phyloP scores from a whole-genome alignment of 2,888 invertebrate genomes.

The Euphydryas editha region DNA sequence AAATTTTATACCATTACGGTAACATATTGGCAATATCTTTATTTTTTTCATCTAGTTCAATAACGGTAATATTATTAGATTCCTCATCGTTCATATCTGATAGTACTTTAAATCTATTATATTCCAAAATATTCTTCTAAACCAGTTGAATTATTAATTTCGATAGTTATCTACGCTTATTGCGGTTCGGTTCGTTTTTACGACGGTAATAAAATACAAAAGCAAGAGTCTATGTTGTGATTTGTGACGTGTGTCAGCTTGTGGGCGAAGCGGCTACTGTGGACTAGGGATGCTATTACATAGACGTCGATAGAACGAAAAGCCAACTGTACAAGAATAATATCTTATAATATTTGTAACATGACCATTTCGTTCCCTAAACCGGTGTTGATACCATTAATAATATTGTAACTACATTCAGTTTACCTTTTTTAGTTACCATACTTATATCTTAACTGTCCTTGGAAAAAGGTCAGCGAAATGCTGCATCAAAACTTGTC shows the following conservation, averaged over 20 bases:
- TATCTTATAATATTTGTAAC: background rate
- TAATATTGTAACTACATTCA: background rate
- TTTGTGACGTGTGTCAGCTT: slow-evolving; percentile 67
- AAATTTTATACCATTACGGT: slow-evolving; percentile 13
- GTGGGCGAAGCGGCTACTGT: slow-evolving; percentile 67
- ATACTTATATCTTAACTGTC: background rate
- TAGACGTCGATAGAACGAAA: slow-evolving; percentile 35
- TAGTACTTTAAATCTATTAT: slow-evolving; percentile 32
- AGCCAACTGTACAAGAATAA: background rate
- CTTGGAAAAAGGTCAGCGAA: slow-evolving; percentile 1
- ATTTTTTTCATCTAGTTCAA: background rate
- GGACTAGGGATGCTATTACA: slow-evolving; percentile 31
- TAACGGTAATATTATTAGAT: no score
- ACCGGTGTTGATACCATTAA: background rate
- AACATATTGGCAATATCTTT: no score
- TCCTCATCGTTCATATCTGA: no score
- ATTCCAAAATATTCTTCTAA: slow-evolving; percentile 23
- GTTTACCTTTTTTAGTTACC: no score
- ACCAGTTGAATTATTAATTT: slow-evolving; percentile 32
- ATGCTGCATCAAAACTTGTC: background rate
- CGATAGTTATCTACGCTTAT: slow-evolving; percentile 26
- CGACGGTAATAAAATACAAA: slow-evolving; percentile 66
- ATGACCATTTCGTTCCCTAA: background rate
- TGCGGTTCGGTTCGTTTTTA: slow-evolving; percentile 55
- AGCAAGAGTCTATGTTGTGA: slow-evolving; percentile 66